phyloP scores from a whole-genome alignment of 1,140 invertebrate genomes.

The Chrysomallon squamiferum region DNA sequence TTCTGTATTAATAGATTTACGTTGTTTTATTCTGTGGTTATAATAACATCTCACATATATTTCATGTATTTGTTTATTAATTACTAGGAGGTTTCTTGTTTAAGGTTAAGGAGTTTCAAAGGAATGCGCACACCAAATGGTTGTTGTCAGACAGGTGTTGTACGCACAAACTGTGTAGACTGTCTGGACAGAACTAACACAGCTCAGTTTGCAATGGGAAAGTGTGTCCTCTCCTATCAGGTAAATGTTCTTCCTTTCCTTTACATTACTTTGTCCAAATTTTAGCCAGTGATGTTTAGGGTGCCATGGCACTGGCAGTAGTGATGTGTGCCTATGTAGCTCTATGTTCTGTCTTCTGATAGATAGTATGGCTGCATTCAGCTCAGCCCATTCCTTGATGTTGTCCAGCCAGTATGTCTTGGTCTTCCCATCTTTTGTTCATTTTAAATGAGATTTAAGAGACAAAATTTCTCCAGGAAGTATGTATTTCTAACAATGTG shows the following conservation, averaged over 20 bases:
- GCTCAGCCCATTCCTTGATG: background rate
- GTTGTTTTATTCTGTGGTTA: background rate
- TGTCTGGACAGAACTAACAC: constrained; percentile 99
- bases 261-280: no score
- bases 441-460: no score
- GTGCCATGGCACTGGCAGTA: no score
- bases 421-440: no score
- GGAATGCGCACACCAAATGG: constrained; percentile 37
- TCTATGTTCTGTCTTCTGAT: no score
- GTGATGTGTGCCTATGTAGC: no score
- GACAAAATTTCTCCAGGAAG: no score
- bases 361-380: background rate
- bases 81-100: background rate
- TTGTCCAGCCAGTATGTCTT: no score
- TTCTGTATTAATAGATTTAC: background rate
- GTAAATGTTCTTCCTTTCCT: no score
- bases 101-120: constrained; percentile 38
- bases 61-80: background rate
- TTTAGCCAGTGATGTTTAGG: no score
- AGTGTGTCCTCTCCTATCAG: constrained; percentile 90
- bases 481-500: no score
- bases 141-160: constrained; percentile 83
- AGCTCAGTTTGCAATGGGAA: constrained; percentile 98
- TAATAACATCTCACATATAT: background rate
- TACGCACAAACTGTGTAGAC: constrained; percentile 98